These are phyloP conservation scores for Brachionus sp. DNA, from an alignment of 1,140 invertebrate genomes.

Conservation along the genomic window DNA sequence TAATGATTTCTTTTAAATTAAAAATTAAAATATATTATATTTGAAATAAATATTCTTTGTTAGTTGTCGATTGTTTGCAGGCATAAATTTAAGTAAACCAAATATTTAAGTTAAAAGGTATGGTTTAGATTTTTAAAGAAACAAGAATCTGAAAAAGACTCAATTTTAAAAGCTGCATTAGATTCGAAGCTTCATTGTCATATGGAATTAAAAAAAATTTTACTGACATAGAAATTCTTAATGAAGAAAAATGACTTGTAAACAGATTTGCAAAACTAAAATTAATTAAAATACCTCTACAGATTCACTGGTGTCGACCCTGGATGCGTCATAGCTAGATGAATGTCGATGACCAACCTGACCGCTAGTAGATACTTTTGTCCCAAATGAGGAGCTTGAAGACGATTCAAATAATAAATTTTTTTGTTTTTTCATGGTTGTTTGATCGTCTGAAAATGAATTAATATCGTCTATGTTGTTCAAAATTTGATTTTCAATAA, in stretches of 20 bases:
- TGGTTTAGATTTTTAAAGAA: not conserved
- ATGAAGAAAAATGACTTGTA: not conserved
- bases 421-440: constrained; percentile 42
- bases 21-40: not conserved
- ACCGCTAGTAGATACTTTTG: not conserved
- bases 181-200: not conserved
- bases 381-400: not conserved
- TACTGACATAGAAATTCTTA: constrained; percentile 13
- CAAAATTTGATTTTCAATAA: not conserved
- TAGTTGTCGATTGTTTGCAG: not conserved
- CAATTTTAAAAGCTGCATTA: not conserved
- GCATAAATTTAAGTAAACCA: not conserved
- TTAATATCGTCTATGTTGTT: not conserved
- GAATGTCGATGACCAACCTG: constrained; percentile 18
- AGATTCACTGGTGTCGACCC: not conserved
- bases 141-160: not conserved
- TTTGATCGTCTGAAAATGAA: constrained; percentile 28
- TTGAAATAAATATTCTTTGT: not conserved
- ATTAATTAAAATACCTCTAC: not conserved
- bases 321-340: constrained; percentile 37
- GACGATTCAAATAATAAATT: not conserved
- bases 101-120: not conserved
- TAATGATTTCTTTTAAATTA: not conserved
- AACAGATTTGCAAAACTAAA: not conserved
- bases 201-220: not conserved